A percentile compares a stretch with the other conserved stretches of the same genome.
phyloP scores from a whole-genome alignment of 2,888 invertebrate genomes.

The Aporophyla nigra region DNA sequence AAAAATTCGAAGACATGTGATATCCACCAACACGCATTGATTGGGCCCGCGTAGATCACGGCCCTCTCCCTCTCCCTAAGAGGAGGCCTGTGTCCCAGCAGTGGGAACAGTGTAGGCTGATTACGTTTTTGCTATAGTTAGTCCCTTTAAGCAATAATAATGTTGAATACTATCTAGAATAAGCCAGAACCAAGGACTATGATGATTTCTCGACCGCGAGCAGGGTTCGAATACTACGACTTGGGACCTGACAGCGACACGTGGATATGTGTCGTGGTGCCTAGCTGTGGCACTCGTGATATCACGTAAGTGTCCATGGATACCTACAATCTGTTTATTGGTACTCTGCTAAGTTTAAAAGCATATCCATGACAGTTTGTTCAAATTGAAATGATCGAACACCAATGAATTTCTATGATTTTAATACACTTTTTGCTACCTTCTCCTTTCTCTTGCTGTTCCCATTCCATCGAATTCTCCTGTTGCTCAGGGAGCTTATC shows the following conservation, averaged over 20 bases:
- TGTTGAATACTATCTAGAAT: constrained; percentile 65
- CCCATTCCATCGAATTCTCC: neutral
- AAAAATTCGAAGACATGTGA: too few species aligned
- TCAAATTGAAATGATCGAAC: neutral
- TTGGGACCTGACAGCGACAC: constrained; percentile 79
- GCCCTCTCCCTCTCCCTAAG: too few species aligned
- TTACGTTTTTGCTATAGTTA: neutral
- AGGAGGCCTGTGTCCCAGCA: too few species aligned
- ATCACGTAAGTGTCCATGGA: constrained; percentile 70
- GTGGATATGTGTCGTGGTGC: constrained; percentile 83
- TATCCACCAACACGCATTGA: too few species aligned
- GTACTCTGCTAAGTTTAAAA: neutral
- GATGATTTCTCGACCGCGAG: constrained; percentile 70
- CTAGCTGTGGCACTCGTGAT: constrained; percentile 79
- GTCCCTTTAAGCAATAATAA: neutral
- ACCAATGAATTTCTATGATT: neutral
- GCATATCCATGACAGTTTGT: neutral
- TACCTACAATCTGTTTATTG: neutral
- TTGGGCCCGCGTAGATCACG: too few species aligned
- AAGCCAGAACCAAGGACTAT: constrained; percentile 58
- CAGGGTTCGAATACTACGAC: constrained; percentile 80
- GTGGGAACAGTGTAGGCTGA: too few species aligned
- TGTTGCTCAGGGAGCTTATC: constrained; percentile 72
- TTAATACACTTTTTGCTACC: neutral
- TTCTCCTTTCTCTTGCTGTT: neutral